These are phyloP conservation scores for Catocala nupta DNA, from an alignment of 2,888 invertebrate genomes.

Conservation along the genomic window DNA sequence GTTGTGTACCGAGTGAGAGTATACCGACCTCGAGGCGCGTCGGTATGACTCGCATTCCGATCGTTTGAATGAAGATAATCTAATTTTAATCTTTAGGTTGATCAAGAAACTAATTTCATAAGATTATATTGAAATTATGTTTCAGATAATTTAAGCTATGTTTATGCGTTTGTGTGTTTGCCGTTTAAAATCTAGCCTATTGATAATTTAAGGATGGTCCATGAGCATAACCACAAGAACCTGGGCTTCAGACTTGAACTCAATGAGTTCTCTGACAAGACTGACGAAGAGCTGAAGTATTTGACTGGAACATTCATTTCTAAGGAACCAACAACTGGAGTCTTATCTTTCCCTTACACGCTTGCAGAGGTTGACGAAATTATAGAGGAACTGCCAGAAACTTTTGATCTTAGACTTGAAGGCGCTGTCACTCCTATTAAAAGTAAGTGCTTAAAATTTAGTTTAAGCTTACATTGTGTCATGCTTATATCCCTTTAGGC, in stretches of 20 bases:
- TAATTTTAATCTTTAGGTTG: too few species aligned
- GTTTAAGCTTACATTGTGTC: too few species aligned
- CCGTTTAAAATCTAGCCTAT: too few species aligned
- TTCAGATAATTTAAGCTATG: too few species aligned
- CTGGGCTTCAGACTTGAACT: constrained; percentile 56
- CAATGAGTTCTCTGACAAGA: constrained; percentile 62
- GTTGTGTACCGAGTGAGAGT: too few species aligned
- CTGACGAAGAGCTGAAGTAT: constrained; percentile 50
- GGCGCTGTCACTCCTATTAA: constrained; percentile 61
- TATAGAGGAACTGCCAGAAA: constrained; percentile 55
- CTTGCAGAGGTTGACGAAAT: constrained; percentile 49
- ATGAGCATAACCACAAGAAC: constrained; percentile 58
- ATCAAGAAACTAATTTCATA: too few species aligned
- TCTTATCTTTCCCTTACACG: constrained; percentile 54
- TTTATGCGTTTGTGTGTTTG: too few species aligned
- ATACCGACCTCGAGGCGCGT: too few species aligned
- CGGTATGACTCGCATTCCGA: too few species aligned
- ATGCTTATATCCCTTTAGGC: too few species aligned
- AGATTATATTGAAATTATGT: too few species aligned
- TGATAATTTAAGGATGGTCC: constrained; percentile 50
- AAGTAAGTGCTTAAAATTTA: constrained; percentile 49
- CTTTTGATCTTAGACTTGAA: constrained; percentile 61
- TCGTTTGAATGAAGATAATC: too few species aligned
- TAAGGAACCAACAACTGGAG: constrained; percentile 18
- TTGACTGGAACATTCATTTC: constrained; percentile 49